A percentile compares a stretch with the other conserved stretches of the same genome.
Evolutionary conservation across 2,797 vertebrate genomes (phyloP).

Genomic region (Micromesistius poutassou): DNA sequence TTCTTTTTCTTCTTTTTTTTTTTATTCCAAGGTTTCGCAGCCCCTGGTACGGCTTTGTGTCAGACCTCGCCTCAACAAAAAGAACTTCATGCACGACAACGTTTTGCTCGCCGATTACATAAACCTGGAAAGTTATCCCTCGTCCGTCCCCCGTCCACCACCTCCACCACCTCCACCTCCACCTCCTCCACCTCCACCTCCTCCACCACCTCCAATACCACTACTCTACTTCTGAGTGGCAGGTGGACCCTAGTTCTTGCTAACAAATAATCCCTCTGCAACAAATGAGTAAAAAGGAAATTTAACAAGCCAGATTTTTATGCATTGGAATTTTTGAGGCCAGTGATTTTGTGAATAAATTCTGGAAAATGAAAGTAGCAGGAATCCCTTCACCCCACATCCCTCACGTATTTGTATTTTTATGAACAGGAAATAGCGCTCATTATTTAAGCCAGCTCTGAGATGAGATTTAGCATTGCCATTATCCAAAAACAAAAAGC

Average conservation of each 20-base stretch:
- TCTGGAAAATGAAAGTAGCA: too few relatives aligned
- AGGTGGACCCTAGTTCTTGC: too few relatives aligned
- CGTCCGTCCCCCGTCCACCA: conserved; percentile 33
- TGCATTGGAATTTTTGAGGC: too few relatives aligned
- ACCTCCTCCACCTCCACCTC: conserved; percentile 44
- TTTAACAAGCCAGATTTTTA: too few relatives aligned
- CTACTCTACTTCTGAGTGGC: neutral
- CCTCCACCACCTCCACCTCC: conserved; percentile 46
- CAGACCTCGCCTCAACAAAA: conserved; percentile 45
- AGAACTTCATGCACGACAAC: conserved; percentile 50
- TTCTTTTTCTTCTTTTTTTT: conserved; percentile 15
- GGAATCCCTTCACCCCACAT: too few relatives aligned
- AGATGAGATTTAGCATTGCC: too few relatives aligned
- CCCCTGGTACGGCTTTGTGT: conserved; percentile 34
- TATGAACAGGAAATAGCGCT: too few relatives aligned
- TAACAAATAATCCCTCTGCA: neutral
- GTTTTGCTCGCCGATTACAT: conserved; percentile 54
- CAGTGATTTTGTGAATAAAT: too few relatives aligned
- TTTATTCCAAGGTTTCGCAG: conserved; percentile 36
- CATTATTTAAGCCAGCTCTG: too few relatives aligned
- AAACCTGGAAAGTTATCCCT: conserved; percentile 29
- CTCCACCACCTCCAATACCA: conserved; percentile 38
- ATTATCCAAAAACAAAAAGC: too few relatives aligned
- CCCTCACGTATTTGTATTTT: too few relatives aligned
- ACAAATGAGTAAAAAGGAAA: too few relatives aligned